Evolutionary conservation across 1,140 invertebrate species (phyloP).

Genomic region (Aphaenogaster floridana): DNA sequence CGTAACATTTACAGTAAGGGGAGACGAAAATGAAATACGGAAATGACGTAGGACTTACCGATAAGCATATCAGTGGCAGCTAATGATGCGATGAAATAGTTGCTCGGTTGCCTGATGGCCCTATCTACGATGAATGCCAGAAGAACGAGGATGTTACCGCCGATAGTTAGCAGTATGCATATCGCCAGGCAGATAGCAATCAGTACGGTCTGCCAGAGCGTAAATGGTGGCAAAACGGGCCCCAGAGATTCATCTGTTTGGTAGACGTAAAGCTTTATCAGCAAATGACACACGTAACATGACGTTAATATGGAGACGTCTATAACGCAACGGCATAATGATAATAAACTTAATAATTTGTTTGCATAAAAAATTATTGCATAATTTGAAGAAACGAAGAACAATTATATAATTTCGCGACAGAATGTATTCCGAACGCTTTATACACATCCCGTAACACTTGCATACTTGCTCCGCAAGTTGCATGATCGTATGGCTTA

Average conservation of each 20-base stretch:
- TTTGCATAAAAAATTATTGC: not conserved
- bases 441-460: not conserved
- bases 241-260: conserved; percentile 64
- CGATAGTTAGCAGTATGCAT: conserved; percentile 96
- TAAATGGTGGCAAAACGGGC: conserved; percentile 93
- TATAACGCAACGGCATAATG: not conserved
- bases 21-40: not conserved
- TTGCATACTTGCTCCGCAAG: not conserved
- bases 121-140: conserved; percentile 98
- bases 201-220: conserved; percentile 96
- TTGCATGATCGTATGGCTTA: not conserved
- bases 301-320: not conserved
- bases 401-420: not conserved
- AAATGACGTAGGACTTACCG: conserved; percentile 88
- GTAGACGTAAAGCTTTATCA: conserved; percentile 59
- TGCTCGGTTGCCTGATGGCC: conserved; percentile 98
- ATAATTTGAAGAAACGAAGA: not conserved
- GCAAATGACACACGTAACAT: not conserved
- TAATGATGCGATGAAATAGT: conserved; percentile 99
- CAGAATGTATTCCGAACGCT: not conserved
- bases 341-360: not conserved
- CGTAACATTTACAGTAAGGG: not conserved
- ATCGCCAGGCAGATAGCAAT: conserved; percentile 96
- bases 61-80: conserved; percentile 99
- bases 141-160: conserved; percentile 98